These are phyloP conservation scores for Psilopogon haemacephalus DNA, from an alignment of 2,113 vertebrate species.

Conservation along the genomic window DNA sequence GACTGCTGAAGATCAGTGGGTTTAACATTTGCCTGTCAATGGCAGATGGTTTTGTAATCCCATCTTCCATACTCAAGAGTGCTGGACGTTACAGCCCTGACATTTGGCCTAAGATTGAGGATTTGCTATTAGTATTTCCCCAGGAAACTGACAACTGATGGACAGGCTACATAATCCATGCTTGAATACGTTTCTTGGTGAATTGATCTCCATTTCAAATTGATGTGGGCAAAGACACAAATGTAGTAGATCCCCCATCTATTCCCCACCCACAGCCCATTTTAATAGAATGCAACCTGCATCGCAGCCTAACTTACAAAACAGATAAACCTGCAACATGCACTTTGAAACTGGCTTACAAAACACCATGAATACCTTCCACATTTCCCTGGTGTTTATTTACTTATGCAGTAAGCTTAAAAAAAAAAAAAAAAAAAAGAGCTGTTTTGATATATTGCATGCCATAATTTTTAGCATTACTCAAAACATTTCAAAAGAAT, in stretches of 20 bases:
- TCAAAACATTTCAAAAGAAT: constrained; percentile 66
- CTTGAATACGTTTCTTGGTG: constrained; percentile 33
- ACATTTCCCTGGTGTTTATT: constrained; percentile 57
- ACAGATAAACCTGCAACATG: constrained; percentile 37
- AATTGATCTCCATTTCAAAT: constrained; percentile 58
- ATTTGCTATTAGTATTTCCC: constrained; percentile 57
- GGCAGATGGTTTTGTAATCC: constrained; percentile 69
- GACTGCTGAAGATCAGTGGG: constrained; percentile 29
- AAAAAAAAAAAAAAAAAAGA: not conserved
- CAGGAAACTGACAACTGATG: constrained; percentile 42
- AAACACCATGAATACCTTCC: constrained; percentile 27
- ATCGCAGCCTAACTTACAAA: not conserved
- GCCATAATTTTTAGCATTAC: constrained; percentile 58
- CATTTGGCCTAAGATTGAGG: constrained; percentile 65
- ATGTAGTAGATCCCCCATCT: not conserved
- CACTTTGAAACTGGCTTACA: constrained; percentile 49
- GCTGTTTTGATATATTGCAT: constrained; percentile 63
- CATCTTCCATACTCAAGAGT: constrained; percentile 23
- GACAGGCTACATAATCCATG: constrained; percentile 46
- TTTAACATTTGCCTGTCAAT: constrained; percentile 64
- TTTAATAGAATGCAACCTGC: constrained; percentile 47
- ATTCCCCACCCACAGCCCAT: not conserved
- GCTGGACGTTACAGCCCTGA: constrained; percentile 54
- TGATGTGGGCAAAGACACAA: constrained; percentile 11
- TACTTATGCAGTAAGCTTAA: constrained; percentile 48